Conservation (phyloP, 2,113 vertebrate species). For the Speoplatyrhinus poulsoni region DNA sequence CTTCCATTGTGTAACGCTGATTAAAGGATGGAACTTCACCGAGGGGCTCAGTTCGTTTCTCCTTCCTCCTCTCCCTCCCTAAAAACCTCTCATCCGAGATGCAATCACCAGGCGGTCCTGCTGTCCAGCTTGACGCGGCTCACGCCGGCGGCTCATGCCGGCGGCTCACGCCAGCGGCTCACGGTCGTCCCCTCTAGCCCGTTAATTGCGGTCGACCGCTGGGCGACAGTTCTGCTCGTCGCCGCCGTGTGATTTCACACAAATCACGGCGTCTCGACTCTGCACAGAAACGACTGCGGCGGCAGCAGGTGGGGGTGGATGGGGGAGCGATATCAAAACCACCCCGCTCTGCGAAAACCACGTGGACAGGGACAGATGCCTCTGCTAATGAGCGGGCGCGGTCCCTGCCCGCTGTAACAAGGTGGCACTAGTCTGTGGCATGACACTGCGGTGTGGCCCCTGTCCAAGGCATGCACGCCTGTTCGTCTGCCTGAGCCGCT, state of each 20-base stretch:
- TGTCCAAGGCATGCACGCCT: no score
- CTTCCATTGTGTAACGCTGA: conserved; percentile 11
- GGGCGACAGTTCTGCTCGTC: conserved; percentile 8
- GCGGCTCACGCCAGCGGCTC: conserved; percentile 14
- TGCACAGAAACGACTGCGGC: conserved; percentile 40
- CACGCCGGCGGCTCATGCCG: conserved; percentile 15
- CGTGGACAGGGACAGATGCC: conserved; percentile 42
- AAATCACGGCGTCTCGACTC: conserved; percentile 36
- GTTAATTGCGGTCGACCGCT: conserved; percentile 41
- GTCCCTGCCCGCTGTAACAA: conserved; percentile 38
- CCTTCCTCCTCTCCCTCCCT: not conserved
- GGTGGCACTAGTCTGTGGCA: conserved; percentile 9
- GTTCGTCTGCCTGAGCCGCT: not conserved
- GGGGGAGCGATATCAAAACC: conserved; percentile 33
- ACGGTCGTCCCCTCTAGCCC: conserved; percentile 13
- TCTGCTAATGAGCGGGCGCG: conserved; percentile 48
- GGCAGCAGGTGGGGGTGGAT: not conserved
- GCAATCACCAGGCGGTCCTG: conserved; percentile 21
- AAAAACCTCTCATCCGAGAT: not conserved
- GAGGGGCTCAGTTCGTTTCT: not conserved
- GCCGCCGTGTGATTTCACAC: conserved; percentile 22
- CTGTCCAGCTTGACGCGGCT: conserved; percentile 16
- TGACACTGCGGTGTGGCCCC: no score
- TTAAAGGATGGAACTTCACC: conserved; percentile 28
- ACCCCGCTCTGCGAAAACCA: conserved; percentile 46